These are phyloP conservation scores for Papilio glaucus DNA, from an alignment of 1,140 invertebrate genomes.

Conservation along the genomic window DNA sequence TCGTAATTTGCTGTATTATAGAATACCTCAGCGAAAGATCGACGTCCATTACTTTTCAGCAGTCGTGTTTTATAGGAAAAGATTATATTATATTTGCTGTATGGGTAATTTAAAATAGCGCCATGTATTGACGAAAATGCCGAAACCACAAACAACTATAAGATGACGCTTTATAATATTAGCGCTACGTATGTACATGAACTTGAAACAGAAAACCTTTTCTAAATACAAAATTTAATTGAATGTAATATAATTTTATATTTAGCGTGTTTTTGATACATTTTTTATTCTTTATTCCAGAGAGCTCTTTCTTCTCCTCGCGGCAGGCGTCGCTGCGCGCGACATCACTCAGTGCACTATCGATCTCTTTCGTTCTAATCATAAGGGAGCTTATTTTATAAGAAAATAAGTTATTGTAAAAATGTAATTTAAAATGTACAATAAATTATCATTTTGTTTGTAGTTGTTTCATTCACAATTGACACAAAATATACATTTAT, in stretches of 20 bases:
- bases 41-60: too few species aligned
- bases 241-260: too few species aligned
- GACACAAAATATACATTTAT: not conserved
- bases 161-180: not conserved
- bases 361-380: not conserved
- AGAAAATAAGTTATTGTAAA: not conserved
- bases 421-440: slow-evolving; percentile 38
- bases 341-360: not conserved
- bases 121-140: not conserved
- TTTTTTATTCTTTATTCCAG: slow-evolving; percentile 48
- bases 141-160: not conserved
- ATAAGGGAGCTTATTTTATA: not conserved
- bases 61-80: too few species aligned
- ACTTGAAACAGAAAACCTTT: too few species aligned
- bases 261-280: too few species aligned
- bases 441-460: slow-evolving; percentile 43
- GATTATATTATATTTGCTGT: too few species aligned
- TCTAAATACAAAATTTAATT: too few species aligned
- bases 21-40: too few species aligned
- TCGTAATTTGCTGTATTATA: too few species aligned
- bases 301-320: slow-evolving; percentile 61
- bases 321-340: slow-evolving; percentile 2
- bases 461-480: slow-evolving; percentile 20
- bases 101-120: not conserved
- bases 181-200: too few species aligned